A percentile compares a stretch with the other conserved stretches of the same genome.
phyloP scores from a whole-genome alignment of 2,888 invertebrate genomes.

The Portevinia maculata region DNA sequence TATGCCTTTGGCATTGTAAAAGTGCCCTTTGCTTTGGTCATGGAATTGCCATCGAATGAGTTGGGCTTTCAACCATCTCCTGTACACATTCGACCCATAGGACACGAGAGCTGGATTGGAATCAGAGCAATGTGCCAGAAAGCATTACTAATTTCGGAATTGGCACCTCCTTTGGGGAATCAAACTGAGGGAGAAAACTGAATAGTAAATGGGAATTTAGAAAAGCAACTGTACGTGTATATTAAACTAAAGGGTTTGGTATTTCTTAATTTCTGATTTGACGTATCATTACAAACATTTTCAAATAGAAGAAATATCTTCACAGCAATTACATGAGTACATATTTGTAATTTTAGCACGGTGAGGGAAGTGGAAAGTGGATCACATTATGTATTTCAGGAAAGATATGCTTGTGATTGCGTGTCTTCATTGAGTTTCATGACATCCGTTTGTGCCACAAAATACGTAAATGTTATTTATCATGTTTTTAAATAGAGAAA shows the following conservation, averaged over 20 bases:
- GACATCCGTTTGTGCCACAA: too few species aligned
- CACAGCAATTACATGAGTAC: too few species aligned
- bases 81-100: conserved; percentile 79
- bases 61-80: conserved; percentile 81
- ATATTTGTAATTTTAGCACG: too few species aligned
- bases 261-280: too few species aligned
- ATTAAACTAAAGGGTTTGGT: not conserved
- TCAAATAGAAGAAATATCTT: too few species aligned
- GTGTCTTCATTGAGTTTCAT: too few species aligned
- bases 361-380: too few species aligned
- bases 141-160: conserved; percentile 76
- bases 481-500: too few species aligned
- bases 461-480: too few species aligned
- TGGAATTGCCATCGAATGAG: conserved; percentile 81
- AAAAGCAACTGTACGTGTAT: not conserved
- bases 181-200: not conserved
- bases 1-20: conserved; percentile 81
- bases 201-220: not conserved
- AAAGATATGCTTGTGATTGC: too few species aligned
- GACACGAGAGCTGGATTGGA: conserved; percentile 82
- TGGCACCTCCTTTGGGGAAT: conserved; percentile 21
- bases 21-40: conserved; percentile 80
- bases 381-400: too few species aligned
- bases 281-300: too few species aligned
- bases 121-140: conserved; percentile 82